Conservation (phyloP, 2,888 invertebrate genomes). For the Hirtodrosophila confusa region DNA sequence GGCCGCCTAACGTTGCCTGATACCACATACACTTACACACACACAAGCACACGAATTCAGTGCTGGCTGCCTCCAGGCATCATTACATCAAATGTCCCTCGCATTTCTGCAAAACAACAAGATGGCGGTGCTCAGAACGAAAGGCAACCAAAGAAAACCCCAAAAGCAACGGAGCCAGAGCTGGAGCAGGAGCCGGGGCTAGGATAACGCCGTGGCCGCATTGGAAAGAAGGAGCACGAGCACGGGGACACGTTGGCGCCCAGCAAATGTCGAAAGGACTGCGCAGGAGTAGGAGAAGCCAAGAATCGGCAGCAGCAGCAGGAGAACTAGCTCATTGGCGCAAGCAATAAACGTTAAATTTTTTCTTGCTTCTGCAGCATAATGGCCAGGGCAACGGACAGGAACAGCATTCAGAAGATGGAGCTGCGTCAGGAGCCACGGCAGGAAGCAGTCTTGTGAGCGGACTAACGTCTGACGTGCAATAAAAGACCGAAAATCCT, state of each 20-base stretch:
- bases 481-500: conserved; percentile 80
- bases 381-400: conserved; percentile 64
- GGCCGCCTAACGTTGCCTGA: conserved; percentile 46
- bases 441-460: conserved; percentile 52
- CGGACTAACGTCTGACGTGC: conserved; percentile 74
- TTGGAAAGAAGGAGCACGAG: conserved; percentile 21
- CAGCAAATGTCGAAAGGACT: conserved; percentile 68
- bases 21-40: conserved; percentile 50
- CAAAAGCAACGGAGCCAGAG: conserved; percentile 49
- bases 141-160: conserved; percentile 66
- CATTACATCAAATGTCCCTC: conserved; percentile 82
- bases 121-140: conserved; percentile 71
- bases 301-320: conserved; percentile 10
- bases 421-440: conserved; percentile 15
- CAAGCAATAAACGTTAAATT: conserved; percentile 81
- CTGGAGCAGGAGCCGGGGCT: conserved; percentile 10
- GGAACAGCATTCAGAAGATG: conserved; percentile 34
- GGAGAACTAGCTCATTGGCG: conserved; percentile 76
- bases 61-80: conserved; percentile 77
- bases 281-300: conserved; percentile 37
- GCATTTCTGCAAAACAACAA: conserved; percentile 80
- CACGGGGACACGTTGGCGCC: conserved; percentile 69
- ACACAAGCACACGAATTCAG: conserved; percentile 21
- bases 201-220: conserved; percentile 53
- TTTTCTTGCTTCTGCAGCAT: conserved; percentile 74